Conservation (phyloP, 2,888 invertebrate genomes). For the Pedicia rivosa region DNA sequence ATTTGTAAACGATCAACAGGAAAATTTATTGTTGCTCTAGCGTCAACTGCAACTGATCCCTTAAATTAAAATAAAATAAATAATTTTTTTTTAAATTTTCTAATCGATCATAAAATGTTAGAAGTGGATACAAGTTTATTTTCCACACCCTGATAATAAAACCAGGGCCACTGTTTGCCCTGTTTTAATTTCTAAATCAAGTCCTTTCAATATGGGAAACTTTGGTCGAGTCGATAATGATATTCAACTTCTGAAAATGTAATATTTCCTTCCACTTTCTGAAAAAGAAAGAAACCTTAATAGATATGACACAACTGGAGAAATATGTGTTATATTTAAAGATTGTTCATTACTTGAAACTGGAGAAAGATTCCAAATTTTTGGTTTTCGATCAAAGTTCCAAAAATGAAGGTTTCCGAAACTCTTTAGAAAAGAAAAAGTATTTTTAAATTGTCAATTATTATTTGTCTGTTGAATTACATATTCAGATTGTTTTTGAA, state of each 20-base stretch:
- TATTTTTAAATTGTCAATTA: no score
- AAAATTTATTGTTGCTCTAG: conserved; percentile 22
- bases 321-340: conserved; percentile 21
- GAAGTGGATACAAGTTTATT: conserved; percentile 69
- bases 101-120: conserved; percentile 62
- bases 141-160: conserved; percentile 63
- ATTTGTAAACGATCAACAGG: conserved; percentile 48
- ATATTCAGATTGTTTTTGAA: no score
- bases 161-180: conserved; percentile 63
- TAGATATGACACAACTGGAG: no score
- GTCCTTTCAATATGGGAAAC: conserved; percentile 51
- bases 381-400: conserved; percentile 49
- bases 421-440: conserved; percentile 39
- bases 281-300: no score
- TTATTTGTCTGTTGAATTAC: no score
- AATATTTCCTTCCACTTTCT: conserved; percentile 33
- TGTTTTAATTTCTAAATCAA: conserved; percentile 46
- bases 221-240: conserved; percentile 64
- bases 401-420: conserved; percentile 60
- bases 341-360: conserved; percentile 32
- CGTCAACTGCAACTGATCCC: no score
- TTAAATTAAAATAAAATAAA: no score
- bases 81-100: conserved; percentile 40
- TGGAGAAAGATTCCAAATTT: no score
- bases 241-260: conserved; percentile 53